Evolutionary conservation across 30 jellyfish, hydroid and myxozoan genomes (phyloP).

Genomic region (Kudoa iwatai): DNA sequence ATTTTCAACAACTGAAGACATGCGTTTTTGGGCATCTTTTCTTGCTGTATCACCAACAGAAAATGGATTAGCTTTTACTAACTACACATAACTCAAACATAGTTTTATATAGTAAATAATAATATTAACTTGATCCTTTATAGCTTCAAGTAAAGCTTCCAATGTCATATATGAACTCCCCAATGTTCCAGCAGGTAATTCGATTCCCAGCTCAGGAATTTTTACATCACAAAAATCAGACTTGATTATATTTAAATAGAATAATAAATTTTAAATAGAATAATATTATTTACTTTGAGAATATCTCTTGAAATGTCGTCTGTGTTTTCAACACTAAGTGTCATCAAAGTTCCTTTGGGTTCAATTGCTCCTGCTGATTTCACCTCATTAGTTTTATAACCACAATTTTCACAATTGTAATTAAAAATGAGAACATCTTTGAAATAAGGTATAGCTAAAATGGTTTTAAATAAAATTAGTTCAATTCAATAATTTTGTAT

Average conservation of each 20-base stretch:
- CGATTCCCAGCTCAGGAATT: slow-evolving; percentile 45
- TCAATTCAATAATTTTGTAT: too few relatives aligned
- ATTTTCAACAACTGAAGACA: slow-evolving; percentile 3
- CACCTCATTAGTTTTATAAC: slow-evolving; percentile 25
- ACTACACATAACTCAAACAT: too few relatives aligned
- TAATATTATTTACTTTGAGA: slow-evolving; percentile 11
- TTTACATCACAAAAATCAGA: slow-evolving; percentile 25
- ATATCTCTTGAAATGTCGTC: slow-evolving; percentile 33
- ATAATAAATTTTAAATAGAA: not conserved
- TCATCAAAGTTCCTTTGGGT: slow-evolving; percentile 12
- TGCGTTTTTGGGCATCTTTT: slow-evolving; percentile 1
- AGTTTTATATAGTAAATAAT: not conserved
- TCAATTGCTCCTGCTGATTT: slow-evolving; percentile 52
- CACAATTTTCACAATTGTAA: slow-evolving; percentile 42
- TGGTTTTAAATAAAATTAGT: too few relatives aligned
- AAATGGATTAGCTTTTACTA: slow-evolving; percentile 12
- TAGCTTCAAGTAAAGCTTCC: slow-evolving; percentile 20
- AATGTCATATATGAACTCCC: slow-evolving; percentile 45
- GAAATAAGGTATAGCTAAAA: slow-evolving; percentile 34
- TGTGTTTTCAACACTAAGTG: slow-evolving; percentile 12
- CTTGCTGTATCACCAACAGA: slow-evolving; percentile 25
- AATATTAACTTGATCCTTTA: slow-evolving; percentile 18
- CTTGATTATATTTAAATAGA: slow-evolving; percentile 2
- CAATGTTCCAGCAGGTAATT: slow-evolving; percentile 11
- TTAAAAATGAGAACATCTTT: slow-evolving; percentile 38